Conservation (phyloP, 2,113 vertebrate genomes). For the Bucco capensis region DNA sequence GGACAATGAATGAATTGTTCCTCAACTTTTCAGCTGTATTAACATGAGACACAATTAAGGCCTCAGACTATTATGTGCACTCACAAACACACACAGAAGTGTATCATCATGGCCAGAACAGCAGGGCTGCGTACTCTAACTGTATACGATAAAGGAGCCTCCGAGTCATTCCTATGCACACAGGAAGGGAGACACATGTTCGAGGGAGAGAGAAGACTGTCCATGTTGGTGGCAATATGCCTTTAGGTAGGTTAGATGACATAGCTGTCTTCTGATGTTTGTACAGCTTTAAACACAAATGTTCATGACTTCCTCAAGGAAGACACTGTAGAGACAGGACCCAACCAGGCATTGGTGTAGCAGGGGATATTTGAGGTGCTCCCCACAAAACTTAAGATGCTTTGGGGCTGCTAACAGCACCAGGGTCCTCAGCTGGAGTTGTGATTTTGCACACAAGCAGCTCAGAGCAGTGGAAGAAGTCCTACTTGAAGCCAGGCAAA, state of each 20-base stretch:
- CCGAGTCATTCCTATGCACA: rapidly evolving
- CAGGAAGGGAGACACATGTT: not conserved
- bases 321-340: rapidly evolving
- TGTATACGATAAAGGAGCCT: not conserved
- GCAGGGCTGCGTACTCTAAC: not conserved
- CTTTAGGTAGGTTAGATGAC: not conserved
- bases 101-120: not conserved
- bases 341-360: too few relatives aligned
- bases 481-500: not conserved
- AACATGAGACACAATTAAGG: constrained; percentile 43
- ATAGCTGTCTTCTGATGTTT: not conserved
- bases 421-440: not conserved
- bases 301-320: not conserved
- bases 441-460: rapidly evolving
- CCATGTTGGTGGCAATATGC: not conserved
- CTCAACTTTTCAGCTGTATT: constrained; percentile 42
- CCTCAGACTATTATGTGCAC: constrained; percentile 19
- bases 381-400: not conserved
- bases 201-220: not conserved
- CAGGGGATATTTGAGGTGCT: not conserved
- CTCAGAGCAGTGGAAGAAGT: rapidly evolving
- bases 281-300: not conserved
- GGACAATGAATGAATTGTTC: constrained; percentile 77
- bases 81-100: not conserved
- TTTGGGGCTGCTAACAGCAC: not conserved